Conservation (phyloP, 2,113 vertebrate genomes). For the Rhynchomys soricoides region DNA sequence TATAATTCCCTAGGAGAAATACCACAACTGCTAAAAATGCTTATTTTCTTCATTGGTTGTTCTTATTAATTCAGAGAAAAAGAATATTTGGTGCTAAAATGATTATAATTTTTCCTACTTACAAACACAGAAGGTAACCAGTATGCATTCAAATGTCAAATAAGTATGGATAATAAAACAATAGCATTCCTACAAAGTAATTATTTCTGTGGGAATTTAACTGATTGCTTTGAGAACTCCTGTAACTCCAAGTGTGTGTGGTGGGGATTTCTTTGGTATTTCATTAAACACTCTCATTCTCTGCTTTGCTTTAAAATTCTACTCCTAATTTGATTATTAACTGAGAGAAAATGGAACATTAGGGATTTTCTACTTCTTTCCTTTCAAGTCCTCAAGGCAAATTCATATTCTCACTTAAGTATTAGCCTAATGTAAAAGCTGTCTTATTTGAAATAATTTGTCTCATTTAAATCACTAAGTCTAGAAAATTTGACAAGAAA, state of each 20-base stretch:
- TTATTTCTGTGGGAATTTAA: constrained; percentile 34
- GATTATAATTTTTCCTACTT: constrained; percentile 34
- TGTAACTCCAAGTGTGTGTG: neutral
- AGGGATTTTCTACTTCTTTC: neutral
- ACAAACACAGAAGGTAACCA: neutral
- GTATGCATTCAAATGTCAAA: neutral
- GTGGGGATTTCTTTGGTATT: constrained; percentile 25
- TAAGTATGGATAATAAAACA: neutral
- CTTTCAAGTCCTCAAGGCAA: constrained; percentile 28
- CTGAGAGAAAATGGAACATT: neutral
- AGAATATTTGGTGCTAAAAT: constrained; percentile 35
- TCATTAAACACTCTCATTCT: constrained; percentile 27
- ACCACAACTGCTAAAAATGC: neutral
- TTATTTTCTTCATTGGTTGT: neutral
- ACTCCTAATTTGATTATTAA: constrained; percentile 36
- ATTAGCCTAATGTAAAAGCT: neutral
- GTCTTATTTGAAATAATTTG: constrained; percentile 7
- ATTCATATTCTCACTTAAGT: neutral
- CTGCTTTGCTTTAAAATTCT: constrained; percentile 2
- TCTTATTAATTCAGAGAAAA: constrained; percentile 3
- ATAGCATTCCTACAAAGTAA: neutral
- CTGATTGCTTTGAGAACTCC: constrained; percentile 53
- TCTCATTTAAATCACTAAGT: neutral
- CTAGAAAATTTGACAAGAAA: neutral
- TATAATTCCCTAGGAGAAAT: neutral